Evolutionary conservation across 2,888 invertebrate genomes (phyloP).

Genomic region (Melanchra persicariae): DNA sequence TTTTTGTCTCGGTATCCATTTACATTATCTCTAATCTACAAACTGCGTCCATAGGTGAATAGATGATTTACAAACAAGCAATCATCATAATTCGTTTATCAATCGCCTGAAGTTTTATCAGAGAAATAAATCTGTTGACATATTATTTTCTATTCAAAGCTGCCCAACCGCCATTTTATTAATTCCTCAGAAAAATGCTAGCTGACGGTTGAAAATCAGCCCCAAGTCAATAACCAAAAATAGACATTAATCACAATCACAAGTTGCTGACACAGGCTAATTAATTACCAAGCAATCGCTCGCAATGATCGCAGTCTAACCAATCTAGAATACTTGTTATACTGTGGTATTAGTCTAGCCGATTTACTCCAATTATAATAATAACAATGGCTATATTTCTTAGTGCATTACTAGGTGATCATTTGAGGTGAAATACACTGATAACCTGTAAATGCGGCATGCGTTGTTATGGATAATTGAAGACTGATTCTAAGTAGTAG

Average conservation of each 20-base stretch:
- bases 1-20: not conserved
- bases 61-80: not conserved
- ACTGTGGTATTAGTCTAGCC: conserved; percentile 23
- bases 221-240: not conserved
- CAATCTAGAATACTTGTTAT: conserved; percentile 25
- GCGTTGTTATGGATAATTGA: too few relatives aligned
- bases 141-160: not conserved
- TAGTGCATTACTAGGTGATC: too few relatives aligned
- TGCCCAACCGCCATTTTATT: not conserved
- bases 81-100: not conserved
- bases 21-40: not conserved
- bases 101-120: not conserved
- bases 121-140: not conserved
- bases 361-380: too few relatives aligned
- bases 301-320: conserved; percentile 15
- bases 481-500: too few relatives aligned
- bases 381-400: too few relatives aligned
- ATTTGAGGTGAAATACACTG: too few relatives aligned
- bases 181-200: not conserved
- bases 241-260: not conserved
- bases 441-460: too few relatives aligned
- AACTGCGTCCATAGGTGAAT: not conserved
- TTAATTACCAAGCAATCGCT: conserved; percentile 23
- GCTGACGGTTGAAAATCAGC: not conserved
- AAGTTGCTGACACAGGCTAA: conserved; percentile 12